Evolutionary conservation across 2,888 invertebrate species (phyloP).

Genomic region (Mechanitis messenoides): DNA sequence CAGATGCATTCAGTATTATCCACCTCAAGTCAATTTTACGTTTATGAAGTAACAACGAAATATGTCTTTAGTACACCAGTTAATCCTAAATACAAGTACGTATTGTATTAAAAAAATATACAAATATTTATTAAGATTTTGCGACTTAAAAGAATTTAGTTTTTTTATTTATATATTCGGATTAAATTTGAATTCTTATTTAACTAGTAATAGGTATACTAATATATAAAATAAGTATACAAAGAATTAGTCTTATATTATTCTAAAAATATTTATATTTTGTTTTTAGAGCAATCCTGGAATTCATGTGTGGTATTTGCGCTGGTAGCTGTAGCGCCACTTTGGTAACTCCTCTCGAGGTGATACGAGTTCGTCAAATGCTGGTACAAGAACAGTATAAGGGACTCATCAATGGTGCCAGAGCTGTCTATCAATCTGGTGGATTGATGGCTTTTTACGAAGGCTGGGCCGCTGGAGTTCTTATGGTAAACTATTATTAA

Average conservation of each 20-base stretch:
- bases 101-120: slow-evolving; percentile 9
- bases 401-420: slow-evolving; percentile 49
- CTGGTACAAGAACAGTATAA: slow-evolving; percentile 56
- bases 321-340: slow-evolving; percentile 51
- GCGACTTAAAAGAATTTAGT: neutral
- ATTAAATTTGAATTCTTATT: too few relatives aligned
- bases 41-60: slow-evolving; percentile 49
- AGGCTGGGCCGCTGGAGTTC: slow-evolving; percentile 52
- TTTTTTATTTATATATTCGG: neutral
- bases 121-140: neutral
- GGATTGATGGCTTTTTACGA: slow-evolving; percentile 59
- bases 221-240: too few relatives aligned
- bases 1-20: slow-evolving; percentile 55
- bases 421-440: slow-evolving; percentile 50
- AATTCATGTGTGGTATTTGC: slow-evolving; percentile 48
- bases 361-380: slow-evolving; percentile 62
- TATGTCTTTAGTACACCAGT: slow-evolving; percentile 30
- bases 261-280: neutral
- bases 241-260: too few relatives aligned
- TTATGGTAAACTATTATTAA: slow-evolving; percentile 43
- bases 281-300: slow-evolving; percentile 34
- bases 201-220: too few relatives aligned
- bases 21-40: slow-evolving; percentile 54
- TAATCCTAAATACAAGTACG: slow-evolving; percentile 39
- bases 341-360: slow-evolving; percentile 55